Percentiles rank a stretch among this genome's conserved stretches.
phyloP scores from a whole-genome alignment of 2,888 invertebrate species.

The Agapetus fuscipes region DNA sequence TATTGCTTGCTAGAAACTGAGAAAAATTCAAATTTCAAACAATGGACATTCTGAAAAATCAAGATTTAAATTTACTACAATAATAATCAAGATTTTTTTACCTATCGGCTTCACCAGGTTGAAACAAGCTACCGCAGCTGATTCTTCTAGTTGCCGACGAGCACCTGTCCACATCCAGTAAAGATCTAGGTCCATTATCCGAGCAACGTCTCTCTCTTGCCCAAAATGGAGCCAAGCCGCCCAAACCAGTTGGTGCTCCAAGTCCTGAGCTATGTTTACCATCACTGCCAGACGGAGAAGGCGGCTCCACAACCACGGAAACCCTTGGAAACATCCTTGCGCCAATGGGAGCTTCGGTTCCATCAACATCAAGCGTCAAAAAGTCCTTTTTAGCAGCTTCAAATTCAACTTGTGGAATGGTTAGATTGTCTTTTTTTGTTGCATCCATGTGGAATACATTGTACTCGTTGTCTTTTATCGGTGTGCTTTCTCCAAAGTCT shows the following conservation, averaged over 20 bases:
- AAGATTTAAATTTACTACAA: too few relatives aligned
- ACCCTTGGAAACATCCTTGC: conserved; percentile 49
- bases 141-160: conserved; percentile 79
- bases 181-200: conserved; percentile 35
- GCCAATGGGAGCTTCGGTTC: conserved; percentile 12
- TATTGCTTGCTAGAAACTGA: too few relatives aligned
- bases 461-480: conserved; percentile 5
- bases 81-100: too few relatives aligned
- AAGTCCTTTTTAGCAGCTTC: conserved; percentile 22
- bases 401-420: conserved; percentile 5
- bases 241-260: conserved; percentile 34
- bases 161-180: conserved; percentile 37
- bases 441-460: too few relatives aligned
- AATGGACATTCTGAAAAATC: too few relatives aligned
- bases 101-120: conserved; percentile 57
- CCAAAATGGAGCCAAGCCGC: conserved; percentile 24
- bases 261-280: conserved; percentile 35
- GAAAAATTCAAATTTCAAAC: too few relatives aligned
- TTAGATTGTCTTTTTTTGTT: conserved; percentile 6
- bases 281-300: conserved; percentile 60
- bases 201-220: conserved; percentile 37
- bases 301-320: conserved; percentile 65
- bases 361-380: conserved; percentile 14
- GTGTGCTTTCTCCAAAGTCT: conserved; percentile 10
- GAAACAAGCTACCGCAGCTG: conserved; percentile 83